Evolutionary conservation across 2,797 vertebrate genomes (phyloP).

Genomic region (Borostomias antarcticus): DNA sequence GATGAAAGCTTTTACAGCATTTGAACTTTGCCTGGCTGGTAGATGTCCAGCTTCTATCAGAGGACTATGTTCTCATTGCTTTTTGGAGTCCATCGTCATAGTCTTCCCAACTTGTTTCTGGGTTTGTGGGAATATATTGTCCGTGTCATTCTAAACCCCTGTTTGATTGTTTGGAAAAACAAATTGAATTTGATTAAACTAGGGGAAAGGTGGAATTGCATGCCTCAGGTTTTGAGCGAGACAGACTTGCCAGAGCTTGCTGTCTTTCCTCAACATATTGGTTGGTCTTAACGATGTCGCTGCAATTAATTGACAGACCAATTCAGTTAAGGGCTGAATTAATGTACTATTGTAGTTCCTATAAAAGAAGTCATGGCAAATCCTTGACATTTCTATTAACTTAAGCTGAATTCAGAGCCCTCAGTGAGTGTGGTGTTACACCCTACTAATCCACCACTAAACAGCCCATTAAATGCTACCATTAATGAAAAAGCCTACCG

Average conservation of each 20-base stretch:
- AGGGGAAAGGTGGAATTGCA: background rate
- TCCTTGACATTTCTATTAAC: background rate
- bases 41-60: background rate
- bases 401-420: slow-evolving; percentile 12
- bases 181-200: slow-evolving; percentile 8
- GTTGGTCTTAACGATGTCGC: background rate
- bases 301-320: slow-evolving; percentile 5
- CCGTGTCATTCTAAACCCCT: background rate
- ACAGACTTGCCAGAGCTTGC: slow-evolving; percentile 5
- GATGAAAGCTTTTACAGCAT: background rate
- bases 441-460: slow-evolving; percentile 58
- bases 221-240: slow-evolving; percentile 2
- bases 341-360: background rate
- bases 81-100: background rate
- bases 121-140: slow-evolving; percentile 1
- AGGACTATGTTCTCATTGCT: too few relatives aligned
- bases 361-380: background rate
- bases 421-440: slow-evolving; percentile 25
- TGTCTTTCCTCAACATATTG: slow-evolving; percentile 11
- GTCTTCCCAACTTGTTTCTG: slow-evolving; percentile 4
- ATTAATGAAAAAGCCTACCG: slow-evolving; percentile 6
- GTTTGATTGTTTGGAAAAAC: slow-evolving; percentile 8
- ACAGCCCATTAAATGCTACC: slow-evolving; percentile 39
- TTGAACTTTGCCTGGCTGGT: background rate
- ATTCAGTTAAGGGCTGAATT: slow-evolving; percentile 38